These are phyloP conservation scores for Sebastes vulpes DNA, from an alignment of 2,797 vertebrate species.

Conservation along the genomic window DNA sequence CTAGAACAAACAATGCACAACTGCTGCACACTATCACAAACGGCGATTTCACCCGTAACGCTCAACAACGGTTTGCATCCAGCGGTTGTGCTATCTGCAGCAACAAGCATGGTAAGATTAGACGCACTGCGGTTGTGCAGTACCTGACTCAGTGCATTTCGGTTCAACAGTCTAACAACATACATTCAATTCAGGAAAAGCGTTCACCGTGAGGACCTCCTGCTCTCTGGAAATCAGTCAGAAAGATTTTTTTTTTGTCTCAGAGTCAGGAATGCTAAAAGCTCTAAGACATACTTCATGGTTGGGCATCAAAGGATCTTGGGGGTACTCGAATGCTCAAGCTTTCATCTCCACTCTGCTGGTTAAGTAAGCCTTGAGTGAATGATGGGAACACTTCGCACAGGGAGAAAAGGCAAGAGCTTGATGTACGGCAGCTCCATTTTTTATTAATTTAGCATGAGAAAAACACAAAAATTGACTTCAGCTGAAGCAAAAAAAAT, in stretches of 20 bases:
- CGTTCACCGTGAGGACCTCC: conserved; percentile 49
- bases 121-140: conserved; percentile 7
- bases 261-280: conserved; percentile 72
- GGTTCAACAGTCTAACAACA: conserved; percentile 56
- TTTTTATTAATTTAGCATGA: conserved; percentile 29
- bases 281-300: conserved; percentile 75
- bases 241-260: conserved; percentile 33
- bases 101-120: conserved; percentile 65
- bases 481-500: conserved; percentile 17
- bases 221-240: conserved; percentile 19
- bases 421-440: conserved; percentile 6
- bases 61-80: conserved; percentile 40
- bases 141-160: conserved; percentile 49
- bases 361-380: conserved; percentile 66
- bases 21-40: conserved; percentile 66
- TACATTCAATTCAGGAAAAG: conserved; percentile 37
- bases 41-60: conserved; percentile 36
- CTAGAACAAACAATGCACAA: conserved; percentile 54
- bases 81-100: conserved; percentile 58
- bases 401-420: conserved; percentile 11
- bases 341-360: conserved; percentile 73
- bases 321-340: conserved; percentile 62
- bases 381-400: conserved; percentile 69
- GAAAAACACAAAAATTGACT: conserved; percentile 24
- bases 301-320: conserved; percentile 68